These are phyloP conservation scores for Apotomis turbidana DNA, from an alignment of 2,888 invertebrate species.

Conservation along the genomic window DNA sequence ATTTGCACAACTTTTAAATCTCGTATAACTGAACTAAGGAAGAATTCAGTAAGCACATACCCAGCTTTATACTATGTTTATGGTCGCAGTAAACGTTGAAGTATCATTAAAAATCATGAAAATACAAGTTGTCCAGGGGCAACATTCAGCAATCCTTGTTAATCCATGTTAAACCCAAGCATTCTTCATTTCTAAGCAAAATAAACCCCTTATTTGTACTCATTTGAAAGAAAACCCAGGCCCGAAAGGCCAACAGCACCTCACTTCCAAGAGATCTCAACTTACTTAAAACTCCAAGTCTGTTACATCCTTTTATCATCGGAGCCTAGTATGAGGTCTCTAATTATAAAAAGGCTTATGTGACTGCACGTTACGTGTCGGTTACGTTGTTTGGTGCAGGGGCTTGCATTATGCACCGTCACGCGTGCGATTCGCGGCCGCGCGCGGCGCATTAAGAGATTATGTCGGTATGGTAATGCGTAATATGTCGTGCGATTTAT, in stretches of 20 bases:
- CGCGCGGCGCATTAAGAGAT: conserved; percentile 20
- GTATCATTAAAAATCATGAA: no score
- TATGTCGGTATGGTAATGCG: conserved; percentile 14
- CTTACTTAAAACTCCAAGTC: not conserved
- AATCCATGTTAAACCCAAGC: not conserved
- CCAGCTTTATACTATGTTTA: no score
- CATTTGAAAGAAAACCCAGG: not conserved
- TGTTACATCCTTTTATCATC: not conserved
- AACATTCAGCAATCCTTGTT: not conserved
- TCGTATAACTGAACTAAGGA: no score
- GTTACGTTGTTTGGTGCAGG: not conserved
- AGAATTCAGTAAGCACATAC: no score
- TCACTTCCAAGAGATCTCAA: not conserved
- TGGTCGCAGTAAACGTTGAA: no score
- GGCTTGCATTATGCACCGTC: conserved; percentile 11
- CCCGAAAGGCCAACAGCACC: not conserved
- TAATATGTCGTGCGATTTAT: not conserved
- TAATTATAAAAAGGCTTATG: not conserved
- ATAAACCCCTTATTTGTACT: not conserved
- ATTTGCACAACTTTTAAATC: no score
- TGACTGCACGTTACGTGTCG: not conserved
- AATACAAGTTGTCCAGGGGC: no score
- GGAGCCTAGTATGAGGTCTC: not conserved
- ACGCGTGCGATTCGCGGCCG: conserved; percentile 7
- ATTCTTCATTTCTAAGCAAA: not conserved